Conservation (phyloP, 2,888 invertebrate species). For the Eilema depressum region DNA sequence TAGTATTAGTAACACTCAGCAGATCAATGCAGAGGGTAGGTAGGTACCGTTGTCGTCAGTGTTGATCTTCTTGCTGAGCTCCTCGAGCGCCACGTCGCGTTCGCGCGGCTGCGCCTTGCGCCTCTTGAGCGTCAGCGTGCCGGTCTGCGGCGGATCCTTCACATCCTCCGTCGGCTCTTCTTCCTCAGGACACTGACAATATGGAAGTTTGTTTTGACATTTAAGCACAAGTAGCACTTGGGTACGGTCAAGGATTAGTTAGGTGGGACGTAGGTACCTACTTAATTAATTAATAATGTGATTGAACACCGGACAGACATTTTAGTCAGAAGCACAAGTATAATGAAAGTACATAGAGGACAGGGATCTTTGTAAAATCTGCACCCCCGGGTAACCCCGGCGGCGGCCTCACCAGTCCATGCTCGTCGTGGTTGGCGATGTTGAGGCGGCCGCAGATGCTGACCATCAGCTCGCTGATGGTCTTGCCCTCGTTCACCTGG, state of each 20-base stretch:
- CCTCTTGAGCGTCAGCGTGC: conserved; percentile 94
- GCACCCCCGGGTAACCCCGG: no score
- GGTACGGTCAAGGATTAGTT: no score
- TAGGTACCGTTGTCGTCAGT: conserved; percentile 97
- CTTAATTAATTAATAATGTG: no score
- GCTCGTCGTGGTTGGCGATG: conserved; percentile 99
- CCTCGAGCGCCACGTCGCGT: conserved; percentile 96
- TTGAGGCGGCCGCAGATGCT: conserved; percentile 98
- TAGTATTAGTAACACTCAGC: background rate
- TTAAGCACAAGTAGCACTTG: no score
- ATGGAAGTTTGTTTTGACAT: background rate
- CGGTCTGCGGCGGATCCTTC: conserved; percentile 87
- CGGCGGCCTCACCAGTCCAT: conserved; percentile 89
- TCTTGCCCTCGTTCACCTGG: conserved; percentile 98
- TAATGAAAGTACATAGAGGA: no score
- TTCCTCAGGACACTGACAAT: conserved; percentile 56
- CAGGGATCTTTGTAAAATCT: no score
- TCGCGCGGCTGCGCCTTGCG: conserved; percentile 90
- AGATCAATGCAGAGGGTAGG: background rate
- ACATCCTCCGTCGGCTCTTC: conserved; percentile 81
- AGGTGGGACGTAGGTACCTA: no score
- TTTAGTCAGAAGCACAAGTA: no score
- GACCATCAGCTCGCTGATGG: conserved; percentile 98
- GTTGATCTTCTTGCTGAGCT: conserved; percentile 97
- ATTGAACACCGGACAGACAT: no score